Evolutionary conservation across 2,888 invertebrate species (phyloP).

Genomic region (Ennomos fuscantarius): DNA sequence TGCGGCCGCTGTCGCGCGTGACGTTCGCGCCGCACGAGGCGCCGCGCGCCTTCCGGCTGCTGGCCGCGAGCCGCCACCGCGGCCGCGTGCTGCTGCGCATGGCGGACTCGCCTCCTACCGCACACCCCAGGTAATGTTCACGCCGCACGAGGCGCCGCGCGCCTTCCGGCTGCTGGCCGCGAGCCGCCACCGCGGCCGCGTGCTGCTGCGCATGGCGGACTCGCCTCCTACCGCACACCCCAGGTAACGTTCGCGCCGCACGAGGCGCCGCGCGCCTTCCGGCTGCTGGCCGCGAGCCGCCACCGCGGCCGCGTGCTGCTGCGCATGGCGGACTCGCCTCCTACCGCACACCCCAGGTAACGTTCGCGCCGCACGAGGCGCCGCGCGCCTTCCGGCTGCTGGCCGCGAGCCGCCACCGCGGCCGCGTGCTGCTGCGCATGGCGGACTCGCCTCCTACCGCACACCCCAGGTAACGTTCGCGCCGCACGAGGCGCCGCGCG

Average conservation of each 20-base stretch:
- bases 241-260: constrained; percentile 49
- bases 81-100: constrained; percentile 59
- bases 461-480: constrained; percentile 47
- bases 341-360: constrained; percentile 33
- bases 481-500: constrained; percentile 51
- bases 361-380: constrained; percentile 49
- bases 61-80: constrained; percentile 55
- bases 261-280: constrained; percentile 57
- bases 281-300: constrained; percentile 52
- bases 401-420: constrained; percentile 56
- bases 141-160: constrained; percentile 48
- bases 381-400: constrained; percentile 59
- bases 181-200: constrained; percentile 60
- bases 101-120: constrained; percentile 16
- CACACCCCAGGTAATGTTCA: constrained; percentile 31
- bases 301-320: constrained; percentile 63
- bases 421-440: constrained; percentile 57
- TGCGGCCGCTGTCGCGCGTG: constrained; percentile 61
- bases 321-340: constrained; percentile 35
- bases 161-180: constrained; percentile 58
- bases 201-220: constrained; percentile 49
- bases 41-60: constrained; percentile 57
- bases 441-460: constrained; percentile 14
- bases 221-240: not conserved
- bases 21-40: constrained; percentile 49